Evolutionary conservation across 1,140 invertebrate genomes (phyloP).

Genomic region (Theocolax elegans): DNA sequence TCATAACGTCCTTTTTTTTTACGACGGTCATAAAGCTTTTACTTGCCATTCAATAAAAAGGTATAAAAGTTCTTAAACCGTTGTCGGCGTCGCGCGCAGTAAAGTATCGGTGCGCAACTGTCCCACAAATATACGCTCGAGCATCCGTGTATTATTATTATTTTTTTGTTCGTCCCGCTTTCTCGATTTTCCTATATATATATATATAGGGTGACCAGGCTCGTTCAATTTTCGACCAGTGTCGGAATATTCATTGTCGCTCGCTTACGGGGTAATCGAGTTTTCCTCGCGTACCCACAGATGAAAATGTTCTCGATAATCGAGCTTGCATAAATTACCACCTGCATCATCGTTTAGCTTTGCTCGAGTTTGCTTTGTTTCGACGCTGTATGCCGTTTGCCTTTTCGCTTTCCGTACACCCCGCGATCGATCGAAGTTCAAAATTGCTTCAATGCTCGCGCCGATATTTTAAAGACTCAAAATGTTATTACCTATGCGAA

Average conservation of each 20-base stretch:
- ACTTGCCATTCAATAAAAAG: slow-evolving; percentile 26
- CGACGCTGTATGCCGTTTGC: too few relatives aligned
- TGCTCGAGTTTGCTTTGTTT: too few relatives aligned
- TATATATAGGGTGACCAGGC: too few relatives aligned
- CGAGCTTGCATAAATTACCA: slow-evolving; percentile 50
- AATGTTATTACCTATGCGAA: not conserved
- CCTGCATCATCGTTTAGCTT: not conserved
- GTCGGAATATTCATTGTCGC: too few relatives aligned
- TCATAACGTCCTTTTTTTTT: slow-evolving; percentile 7
- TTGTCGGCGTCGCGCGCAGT: not conserved
- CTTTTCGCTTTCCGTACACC: not conserved
- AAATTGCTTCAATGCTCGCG: too few relatives aligned
- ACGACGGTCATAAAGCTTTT: slow-evolving; percentile 18
- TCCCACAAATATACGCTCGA: too few relatives aligned
- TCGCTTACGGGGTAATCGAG: slow-evolving; percentile 42
- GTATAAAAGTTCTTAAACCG: slow-evolving; percentile 21
- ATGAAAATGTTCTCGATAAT: slow-evolving; percentile 51
- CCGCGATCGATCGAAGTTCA: too few relatives aligned
- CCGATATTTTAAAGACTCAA: too few relatives aligned
- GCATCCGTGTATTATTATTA: too few relatives aligned
- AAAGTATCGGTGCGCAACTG: not conserved
- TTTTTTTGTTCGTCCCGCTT: too few relatives aligned
- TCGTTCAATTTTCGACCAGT: slow-evolving; percentile 38
- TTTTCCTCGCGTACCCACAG: slow-evolving; percentile 35
- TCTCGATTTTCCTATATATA: too few relatives aligned